Evolutionary conservation across 1,140 invertebrate genomes (phyloP).

Genomic region (Trichomalopsis sarcophagae): DNA sequence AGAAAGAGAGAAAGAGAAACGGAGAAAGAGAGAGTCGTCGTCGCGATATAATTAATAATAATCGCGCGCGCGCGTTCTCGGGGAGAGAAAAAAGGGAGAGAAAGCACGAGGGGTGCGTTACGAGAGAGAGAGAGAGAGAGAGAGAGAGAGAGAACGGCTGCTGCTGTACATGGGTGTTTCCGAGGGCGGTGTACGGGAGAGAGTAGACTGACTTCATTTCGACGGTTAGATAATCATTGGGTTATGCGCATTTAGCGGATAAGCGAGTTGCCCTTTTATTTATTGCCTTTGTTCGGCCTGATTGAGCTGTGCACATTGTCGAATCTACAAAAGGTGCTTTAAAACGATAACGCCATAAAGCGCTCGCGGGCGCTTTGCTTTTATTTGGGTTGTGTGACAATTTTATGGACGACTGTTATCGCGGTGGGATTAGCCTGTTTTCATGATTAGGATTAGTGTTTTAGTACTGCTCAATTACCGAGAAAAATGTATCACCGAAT

Average conservation of each 20-base stretch:
- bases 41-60: conserved; percentile 59
- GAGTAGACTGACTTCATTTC: conserved; percentile 36
- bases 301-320: conserved; percentile 27
- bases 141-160: conserved; percentile 19
- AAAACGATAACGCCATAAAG: conserved; percentile 27
- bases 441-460: neutral
- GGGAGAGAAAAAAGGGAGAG: conserved; percentile 11
- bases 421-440: neutral
- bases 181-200: conserved; percentile 23
- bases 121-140: conserved; percentile 10
- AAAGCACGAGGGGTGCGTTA: neutral
- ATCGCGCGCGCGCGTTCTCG: conserved; percentile 38
- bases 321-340: neutral
- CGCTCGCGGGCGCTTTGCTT: neutral
- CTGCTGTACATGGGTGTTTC: conserved; percentile 3
- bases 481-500: too few species aligned
- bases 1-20: conserved; percentile 23
- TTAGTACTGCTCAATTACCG: neutral
- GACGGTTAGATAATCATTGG: conserved; percentile 49
- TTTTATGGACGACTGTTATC: neutral
- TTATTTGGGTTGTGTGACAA: neutral
- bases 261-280: conserved; percentile 41
- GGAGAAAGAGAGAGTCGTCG: conserved; percentile 5
- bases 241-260: conserved; percentile 49
- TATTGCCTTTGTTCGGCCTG: conserved; percentile 38